Percentiles rank a stretch among this genome's conserved stretches.
phyloP scores from a whole-genome alignment of 2,113 vertebrate species.

The Tachysurus vachellii region DNA sequence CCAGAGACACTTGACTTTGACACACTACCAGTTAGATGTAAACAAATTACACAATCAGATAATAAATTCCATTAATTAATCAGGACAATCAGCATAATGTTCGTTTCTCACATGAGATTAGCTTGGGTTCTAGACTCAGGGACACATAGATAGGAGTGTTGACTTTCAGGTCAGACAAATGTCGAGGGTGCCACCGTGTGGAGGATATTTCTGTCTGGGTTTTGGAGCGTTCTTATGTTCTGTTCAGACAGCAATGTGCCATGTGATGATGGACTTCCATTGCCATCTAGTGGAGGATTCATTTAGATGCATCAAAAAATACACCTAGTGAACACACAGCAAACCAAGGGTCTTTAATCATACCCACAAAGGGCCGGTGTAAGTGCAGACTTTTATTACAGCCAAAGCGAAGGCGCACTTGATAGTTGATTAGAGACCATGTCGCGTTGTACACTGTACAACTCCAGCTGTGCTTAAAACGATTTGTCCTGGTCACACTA shows the following conservation, averaged over 20 bases:
- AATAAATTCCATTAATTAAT: slow-evolving; percentile 5
- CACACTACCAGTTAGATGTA: neutral
- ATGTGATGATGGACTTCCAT: neutral
- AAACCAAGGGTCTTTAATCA: neutral
- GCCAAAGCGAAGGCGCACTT: neutral
- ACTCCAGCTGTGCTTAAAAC: neutral
- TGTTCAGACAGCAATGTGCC: neutral
- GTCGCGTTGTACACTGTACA: neutral
- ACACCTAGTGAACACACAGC: neutral
- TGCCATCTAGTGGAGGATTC: slow-evolving; percentile 46
- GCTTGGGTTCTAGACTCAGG: slow-evolving; percentile 10
- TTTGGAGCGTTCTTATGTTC: neutral
- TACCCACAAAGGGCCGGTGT: neutral
- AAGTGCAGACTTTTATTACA: neutral
- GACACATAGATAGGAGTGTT: neutral
- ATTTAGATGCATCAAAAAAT: neutral
- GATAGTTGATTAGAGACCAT: neutral
- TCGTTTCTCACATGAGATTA: neutral
- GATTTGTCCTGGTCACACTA: neutral
- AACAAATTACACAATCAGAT: neutral
- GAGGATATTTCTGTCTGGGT: neutral
- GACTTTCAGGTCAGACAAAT: neutral
- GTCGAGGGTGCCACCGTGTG: slow-evolving; percentile 46
- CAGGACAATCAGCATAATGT: neutral
- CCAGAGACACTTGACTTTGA: too few species aligned